These are phyloP conservation scores for Heteromyza rotundicornis DNA, from an alignment of 2,888 invertebrate species.

Conservation along the genomic window DNA sequence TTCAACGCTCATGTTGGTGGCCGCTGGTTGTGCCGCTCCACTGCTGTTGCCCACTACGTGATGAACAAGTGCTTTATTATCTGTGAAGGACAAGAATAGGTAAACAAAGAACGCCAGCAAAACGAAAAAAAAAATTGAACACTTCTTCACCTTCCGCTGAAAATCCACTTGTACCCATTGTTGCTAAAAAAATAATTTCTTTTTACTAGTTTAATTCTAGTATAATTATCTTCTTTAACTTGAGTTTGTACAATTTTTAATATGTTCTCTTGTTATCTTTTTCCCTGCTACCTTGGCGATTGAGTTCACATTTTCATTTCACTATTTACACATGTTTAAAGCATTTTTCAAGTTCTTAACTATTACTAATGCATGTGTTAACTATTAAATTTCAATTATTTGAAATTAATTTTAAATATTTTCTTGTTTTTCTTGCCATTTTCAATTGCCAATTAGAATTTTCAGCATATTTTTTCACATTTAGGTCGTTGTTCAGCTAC, in stretches of 20 bases:
- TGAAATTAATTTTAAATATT: background rate
- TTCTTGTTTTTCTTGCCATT: no score
- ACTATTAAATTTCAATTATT: background rate
- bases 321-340: background rate
- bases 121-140: no score
- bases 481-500: no score
- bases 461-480: no score
- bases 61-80: slow-evolving; percentile 32
- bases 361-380: no score
- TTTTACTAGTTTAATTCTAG: no score
- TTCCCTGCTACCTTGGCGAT: background rate
- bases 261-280: background rate
- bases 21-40: slow-evolving; percentile 32
- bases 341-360: background rate
- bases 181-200: slow-evolving; percentile 32
- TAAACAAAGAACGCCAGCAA: no score
- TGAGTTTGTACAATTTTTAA: no score
- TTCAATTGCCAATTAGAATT: no score
- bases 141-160: slow-evolving; percentile 50
- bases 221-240: no score
- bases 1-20: slow-evolving; percentile 65
- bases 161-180: slow-evolving; percentile 39
- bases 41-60: slow-evolving; percentile 37
- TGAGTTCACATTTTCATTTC: background rate
- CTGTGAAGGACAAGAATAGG: no score